Conservation (phyloP, 2,797 vertebrate genomes). For the Esox masquinongy region DNA sequence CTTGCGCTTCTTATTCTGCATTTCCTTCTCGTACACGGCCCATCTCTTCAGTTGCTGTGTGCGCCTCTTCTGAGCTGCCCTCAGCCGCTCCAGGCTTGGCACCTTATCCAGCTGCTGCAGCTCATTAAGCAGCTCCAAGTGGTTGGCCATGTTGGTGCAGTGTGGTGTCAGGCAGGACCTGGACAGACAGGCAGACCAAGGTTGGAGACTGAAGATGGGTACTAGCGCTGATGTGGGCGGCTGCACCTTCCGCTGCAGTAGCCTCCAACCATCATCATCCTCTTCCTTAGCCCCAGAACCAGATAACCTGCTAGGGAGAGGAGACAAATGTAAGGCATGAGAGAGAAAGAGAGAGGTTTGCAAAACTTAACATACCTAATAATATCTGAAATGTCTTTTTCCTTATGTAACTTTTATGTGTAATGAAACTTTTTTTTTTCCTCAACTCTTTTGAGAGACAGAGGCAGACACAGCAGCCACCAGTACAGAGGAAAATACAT, state of each 20-base stretch:
- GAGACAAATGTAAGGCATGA: conserved; percentile 12
- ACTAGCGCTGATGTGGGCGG: conserved; percentile 64
- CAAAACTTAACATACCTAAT: no score
- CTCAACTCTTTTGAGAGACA: background rate
- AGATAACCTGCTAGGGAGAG: conserved; percentile 26
- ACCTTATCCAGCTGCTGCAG: conserved; percentile 96
- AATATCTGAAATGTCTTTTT: background rate
- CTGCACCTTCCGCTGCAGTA: conserved; percentile 61
- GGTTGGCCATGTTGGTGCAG: conserved; percentile 82
- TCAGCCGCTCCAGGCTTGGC: conserved; percentile 91
- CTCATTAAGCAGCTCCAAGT: conserved; percentile 93
- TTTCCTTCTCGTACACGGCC: conserved; percentile 95
- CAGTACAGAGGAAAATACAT: background rate
- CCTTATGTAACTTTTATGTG: no score
- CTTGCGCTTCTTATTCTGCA: conserved; percentile 91
- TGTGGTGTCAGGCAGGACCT: background rate
- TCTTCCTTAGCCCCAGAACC: conserved; percentile 4
- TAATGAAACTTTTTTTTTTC: no score
- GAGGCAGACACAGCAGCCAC: background rate
- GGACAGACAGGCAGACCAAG: background rate
- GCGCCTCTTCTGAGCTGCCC: conserved; percentile 91
- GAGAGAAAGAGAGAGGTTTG: background rate
- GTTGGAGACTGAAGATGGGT: background rate
- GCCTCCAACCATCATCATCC: conserved; percentile 38
- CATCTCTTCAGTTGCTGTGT: conserved; percentile 97